Percentiles rank a stretch among this genome's conserved stretches.
Conservation (phyloP, 1,140 invertebrate genomes). For the Diabrotica undecimpunctata region DNA sequence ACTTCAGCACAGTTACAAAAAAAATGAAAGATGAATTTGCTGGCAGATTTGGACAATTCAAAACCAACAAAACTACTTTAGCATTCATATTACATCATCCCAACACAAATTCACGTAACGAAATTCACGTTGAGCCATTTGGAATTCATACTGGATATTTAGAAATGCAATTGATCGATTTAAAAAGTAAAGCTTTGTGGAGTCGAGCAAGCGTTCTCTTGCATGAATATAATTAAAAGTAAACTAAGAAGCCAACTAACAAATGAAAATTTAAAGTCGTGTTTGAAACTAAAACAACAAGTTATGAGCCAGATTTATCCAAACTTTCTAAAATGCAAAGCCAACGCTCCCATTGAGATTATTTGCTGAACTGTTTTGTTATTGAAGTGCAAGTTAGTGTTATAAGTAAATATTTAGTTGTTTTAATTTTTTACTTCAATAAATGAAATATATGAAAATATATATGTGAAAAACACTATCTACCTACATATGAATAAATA, state of each 20-base stretch:
- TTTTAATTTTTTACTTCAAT: too few species aligned
- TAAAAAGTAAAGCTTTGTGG: too few species aligned
- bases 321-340: too few species aligned
- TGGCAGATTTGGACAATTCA: neutral
- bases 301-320: too few species aligned
- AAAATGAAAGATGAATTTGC: neutral
- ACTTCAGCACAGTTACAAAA: neutral
- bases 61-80: neutral
- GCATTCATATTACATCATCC: neutral
- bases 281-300: neutral
- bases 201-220: too few species aligned
- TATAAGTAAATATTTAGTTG: too few species aligned
- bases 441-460: too few species aligned
- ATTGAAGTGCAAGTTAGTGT: neutral
- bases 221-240: too few species aligned
- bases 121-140: neutral
- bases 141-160: neutral
- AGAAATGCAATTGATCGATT: slow-evolving; percentile 1
- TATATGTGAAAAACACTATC: too few species aligned
- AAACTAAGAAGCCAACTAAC: neutral
- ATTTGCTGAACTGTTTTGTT: neutral
- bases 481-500: too few species aligned
- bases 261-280: neutral
- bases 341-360: neutral
- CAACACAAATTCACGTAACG: neutral